phyloP scores from a whole-genome alignment of 23 tunicate genomes.

The Ascidia mentula region DNA sequence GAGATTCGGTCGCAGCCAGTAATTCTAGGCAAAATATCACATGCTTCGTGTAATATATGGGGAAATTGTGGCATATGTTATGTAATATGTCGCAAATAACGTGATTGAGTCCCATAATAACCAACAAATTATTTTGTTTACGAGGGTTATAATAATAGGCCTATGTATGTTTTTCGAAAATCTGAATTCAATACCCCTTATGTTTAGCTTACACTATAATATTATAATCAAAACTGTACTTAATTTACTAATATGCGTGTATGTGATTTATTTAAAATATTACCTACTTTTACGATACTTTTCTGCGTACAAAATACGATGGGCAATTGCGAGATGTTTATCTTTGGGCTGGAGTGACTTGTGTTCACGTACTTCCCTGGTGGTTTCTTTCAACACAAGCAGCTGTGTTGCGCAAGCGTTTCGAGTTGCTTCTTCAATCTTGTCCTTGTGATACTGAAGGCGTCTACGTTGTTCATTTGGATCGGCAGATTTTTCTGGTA shows the following conservation, averaged over 20 bases:
- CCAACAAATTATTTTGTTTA: no score
- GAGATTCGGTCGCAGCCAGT: constrained; percentile 2
- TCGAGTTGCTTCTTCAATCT: neutral
- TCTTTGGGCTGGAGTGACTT: neutral
- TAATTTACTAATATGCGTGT: no score
- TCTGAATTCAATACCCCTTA: no score
- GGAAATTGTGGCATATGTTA: no score
- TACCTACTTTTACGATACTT: constrained; percentile 22
- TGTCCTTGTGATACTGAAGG: neutral
- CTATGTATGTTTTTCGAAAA: no score
- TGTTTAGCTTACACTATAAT: no score
- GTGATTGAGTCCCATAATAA: no score
- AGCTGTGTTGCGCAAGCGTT: neutral
- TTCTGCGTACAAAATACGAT: constrained; percentile 20
- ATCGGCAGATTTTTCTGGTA: neutral
- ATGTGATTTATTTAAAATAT: no score
- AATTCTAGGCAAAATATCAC: constrained; percentile 1
- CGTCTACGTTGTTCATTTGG: neutral
- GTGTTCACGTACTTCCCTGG: constrained; percentile 4
- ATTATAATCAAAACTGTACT: no score
- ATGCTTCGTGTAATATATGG: no score
- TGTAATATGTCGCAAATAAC: no score
- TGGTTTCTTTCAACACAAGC: neutral
- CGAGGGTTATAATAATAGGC: no score
- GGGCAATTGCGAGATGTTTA: neutral